Base-by-base conservation (phyloP, 92 coral and sea anemone species). In the Porites cylindrica region DNA sequence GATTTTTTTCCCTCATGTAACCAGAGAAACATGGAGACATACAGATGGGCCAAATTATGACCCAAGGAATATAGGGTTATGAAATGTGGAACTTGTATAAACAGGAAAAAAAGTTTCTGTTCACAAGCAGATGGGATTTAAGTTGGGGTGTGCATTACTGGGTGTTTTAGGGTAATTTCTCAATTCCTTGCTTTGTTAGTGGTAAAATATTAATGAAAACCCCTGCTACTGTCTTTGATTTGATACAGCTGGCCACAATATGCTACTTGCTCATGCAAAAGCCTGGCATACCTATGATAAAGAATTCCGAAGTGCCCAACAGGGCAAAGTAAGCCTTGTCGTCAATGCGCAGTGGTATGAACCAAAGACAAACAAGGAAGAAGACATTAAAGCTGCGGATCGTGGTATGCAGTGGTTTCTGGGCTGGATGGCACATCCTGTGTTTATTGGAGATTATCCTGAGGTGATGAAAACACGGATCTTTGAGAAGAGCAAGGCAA, bases 201-300 rank as follows among this genome's bases (percentile, higher is more conserved):
- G 61, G 61, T 56, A 56, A 56, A 14, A 56, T 10, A 56, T 56
- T 10, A 56, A 56, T 56, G 4, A 10, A 8, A 56, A 56, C 11
- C 10, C 24, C 24, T 23, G 11, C 7, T 2, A 67, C 1, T 67
- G 12, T 21, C 72, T 5, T 67, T 75, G 17, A 66, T 79, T 59
- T 47, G 51, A 1, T 54, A 16, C 88, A 95, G 99, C 93, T 77
- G 95, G 91, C 10, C 98, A 96, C 72, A 88, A 93, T 88, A 88
- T 96, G 93, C 78, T 96, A 47, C 88, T 90, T 56, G 98, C 95
- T 5, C 99, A 96, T 84, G 96, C 96, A 11, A 89, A 81, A 58
- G 99, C 96, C 13, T 96, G 99, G 99, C 99, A 90, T 78, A 89
- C 88, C 58, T 96, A 96, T 51, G 92, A 96, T 77, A 83, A 93